phyloP scores from a whole-genome alignment of 2,113 vertebrate species.

The Chlorodrepanis virens region DNA sequence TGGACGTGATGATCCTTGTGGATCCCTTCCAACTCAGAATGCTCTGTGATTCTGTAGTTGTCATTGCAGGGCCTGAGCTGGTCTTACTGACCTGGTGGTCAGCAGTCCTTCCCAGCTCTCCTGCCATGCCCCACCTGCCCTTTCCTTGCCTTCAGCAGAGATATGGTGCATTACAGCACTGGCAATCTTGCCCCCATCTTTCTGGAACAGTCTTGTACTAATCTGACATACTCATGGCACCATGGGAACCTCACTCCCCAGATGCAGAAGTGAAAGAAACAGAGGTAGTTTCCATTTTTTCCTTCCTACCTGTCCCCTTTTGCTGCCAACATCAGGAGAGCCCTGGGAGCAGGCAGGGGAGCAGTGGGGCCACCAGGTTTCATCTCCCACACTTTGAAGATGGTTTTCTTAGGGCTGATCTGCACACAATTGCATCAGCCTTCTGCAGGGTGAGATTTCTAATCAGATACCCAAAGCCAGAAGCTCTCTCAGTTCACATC shows the following conservation, averaged over 20 bases:
- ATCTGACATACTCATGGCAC: background rate
- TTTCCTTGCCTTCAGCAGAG: background rate
- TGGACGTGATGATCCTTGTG: background rate
- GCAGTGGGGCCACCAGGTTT: background rate
- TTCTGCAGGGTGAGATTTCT: background rate
- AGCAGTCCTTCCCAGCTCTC: background rate
- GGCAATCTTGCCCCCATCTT: background rate
- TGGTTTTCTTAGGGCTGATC: background rate
- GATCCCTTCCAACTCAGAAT: background rate
- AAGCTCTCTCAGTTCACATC: background rate
- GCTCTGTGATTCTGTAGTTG: background rate
- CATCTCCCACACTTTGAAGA: background rate
- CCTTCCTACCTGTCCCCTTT: background rate
- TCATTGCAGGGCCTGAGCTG: background rate
- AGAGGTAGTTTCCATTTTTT: background rate
- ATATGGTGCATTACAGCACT: accelerated
- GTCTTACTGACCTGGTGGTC: background rate
- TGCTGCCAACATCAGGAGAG: background rate
- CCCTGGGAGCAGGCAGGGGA: background rate
- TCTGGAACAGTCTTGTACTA: background rate
- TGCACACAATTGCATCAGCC: background rate
- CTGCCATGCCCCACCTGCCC: background rate
- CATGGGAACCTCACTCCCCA: background rate
- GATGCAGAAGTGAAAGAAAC: background rate
- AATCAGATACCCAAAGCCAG: background rate